Conservation (phyloP, 2,113 vertebrate genomes). For the Nicator chloris region DNA sequence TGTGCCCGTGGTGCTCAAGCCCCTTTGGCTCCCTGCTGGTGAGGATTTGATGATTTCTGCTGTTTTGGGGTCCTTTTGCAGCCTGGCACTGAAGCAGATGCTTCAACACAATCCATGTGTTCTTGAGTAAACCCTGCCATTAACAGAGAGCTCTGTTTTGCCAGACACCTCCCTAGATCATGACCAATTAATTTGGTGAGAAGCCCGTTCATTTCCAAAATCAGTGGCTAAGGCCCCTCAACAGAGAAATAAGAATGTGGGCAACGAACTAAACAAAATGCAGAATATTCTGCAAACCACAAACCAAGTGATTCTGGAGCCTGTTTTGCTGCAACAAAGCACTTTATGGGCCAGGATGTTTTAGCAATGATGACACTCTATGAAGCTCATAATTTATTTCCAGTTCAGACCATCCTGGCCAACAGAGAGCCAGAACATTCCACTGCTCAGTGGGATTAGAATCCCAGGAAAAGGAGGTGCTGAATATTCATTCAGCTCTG, state of each 20-base stretch:
- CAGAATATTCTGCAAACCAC: neutral
- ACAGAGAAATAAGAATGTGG: neutral
- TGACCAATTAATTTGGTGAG: neutral
- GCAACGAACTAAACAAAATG: neutral
- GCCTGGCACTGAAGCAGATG: neutral
- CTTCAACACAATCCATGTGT: neutral
- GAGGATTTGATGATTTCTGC: neutral
- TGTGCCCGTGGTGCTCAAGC: neutral
- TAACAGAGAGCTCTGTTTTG: neutral
- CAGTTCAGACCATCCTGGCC: neutral
- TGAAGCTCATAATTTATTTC: neutral
- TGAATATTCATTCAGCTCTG: neutral
- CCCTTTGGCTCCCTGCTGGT: rapidly evolving
- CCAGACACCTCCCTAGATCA: neutral
- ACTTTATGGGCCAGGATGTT: neutral
- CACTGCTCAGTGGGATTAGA: neutral
- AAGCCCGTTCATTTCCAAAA: neutral
- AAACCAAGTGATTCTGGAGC: neutral
- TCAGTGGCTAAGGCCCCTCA: neutral
- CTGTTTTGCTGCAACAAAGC: neutral
- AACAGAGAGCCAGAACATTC: neutral
- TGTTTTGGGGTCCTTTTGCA: neutral
- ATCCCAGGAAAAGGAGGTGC: neutral
- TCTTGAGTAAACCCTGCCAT: neutral
- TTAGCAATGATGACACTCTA: neutral